These are phyloP conservation scores for Byasa hedistus DNA, from an alignment of 2,888 invertebrate genomes.

Conservation along the genomic window DNA sequence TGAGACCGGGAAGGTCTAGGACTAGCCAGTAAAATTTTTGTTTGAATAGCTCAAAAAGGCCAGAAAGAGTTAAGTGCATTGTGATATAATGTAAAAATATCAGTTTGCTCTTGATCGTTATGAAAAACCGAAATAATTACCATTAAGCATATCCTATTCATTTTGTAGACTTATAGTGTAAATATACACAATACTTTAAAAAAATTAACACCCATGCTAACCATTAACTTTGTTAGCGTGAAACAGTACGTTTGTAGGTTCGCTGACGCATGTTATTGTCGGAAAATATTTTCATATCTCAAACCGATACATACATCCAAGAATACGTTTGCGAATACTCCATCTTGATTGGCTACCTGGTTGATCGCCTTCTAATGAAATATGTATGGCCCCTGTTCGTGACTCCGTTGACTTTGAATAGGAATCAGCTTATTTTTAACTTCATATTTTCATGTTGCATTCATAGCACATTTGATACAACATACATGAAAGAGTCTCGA, in stretches of 20 bases:
- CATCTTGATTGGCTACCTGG: slow-evolving; percentile 9
- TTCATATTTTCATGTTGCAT: not conserved
- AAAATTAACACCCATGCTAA: slow-evolving; percentile 30
- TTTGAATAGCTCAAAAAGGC: too few species aligned
- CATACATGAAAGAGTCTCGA: too few species aligned
- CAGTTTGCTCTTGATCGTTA: too few species aligned
- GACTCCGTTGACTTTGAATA: not conserved
- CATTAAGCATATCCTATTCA: too few species aligned
- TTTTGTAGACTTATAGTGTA: too few species aligned
- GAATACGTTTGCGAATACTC: slow-evolving; percentile 7
- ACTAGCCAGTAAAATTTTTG: too few species aligned
- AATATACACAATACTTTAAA: too few species aligned
- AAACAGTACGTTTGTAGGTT: slow-evolving; percentile 52
- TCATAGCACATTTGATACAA: not conserved
- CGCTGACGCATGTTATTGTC: slow-evolving; percentile 49
- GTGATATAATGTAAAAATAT: too few species aligned
- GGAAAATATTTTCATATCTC: slow-evolving; percentile 40
- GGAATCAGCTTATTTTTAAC: not conserved
- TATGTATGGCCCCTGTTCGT: not conserved
- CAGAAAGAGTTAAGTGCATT: too few species aligned
- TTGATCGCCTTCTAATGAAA: slow-evolving; percentile 7
- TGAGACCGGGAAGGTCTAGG: too few species aligned
- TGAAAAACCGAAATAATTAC: too few species aligned
- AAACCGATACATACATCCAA: not conserved
- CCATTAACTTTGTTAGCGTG: slow-evolving; percentile 46